A percentile compares a stretch with the other conserved stretches of the same genome.
phyloP scores from a whole-genome alignment of 2,888 invertebrate genomes.

The Macrosoma leucophasiata region DNA sequence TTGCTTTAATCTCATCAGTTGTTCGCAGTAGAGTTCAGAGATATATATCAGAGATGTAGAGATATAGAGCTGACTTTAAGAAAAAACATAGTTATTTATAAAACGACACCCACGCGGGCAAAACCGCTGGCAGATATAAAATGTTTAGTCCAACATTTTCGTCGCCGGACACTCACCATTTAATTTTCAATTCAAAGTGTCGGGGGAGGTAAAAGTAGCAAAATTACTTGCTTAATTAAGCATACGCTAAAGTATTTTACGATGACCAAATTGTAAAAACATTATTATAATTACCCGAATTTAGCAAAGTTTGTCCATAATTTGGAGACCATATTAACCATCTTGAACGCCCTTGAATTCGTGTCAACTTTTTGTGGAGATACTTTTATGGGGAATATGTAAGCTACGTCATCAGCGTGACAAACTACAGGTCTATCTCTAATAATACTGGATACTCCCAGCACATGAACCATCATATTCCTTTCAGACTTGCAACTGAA shows the following conservation, averaged over 20 bases:
- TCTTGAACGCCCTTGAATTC: constrained; percentile 33
- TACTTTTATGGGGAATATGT: constrained; percentile 41
- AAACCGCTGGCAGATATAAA: no score
- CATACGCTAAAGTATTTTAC: constrained; percentile 34
- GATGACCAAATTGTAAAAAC: no score
- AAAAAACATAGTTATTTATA: no score
- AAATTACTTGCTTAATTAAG: constrained; percentile 38
- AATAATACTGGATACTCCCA: constrained; percentile 14
- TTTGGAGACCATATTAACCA: constrained; percentile 41
- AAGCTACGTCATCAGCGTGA: constrained; percentile 58
- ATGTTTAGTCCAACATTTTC: no score
- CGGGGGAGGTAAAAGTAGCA: no score
- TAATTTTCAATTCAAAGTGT: no score
- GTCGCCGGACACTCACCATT: no score
- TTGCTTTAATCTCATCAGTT: no score
- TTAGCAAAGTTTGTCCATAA: constrained; percentile 63
- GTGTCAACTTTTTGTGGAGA: constrained; percentile 37
- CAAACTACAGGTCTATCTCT: constrained; percentile 44
- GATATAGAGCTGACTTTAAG: no score
- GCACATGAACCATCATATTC: constrained; percentile 29
- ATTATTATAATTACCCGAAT: constrained; percentile 19
- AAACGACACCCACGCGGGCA: no score
- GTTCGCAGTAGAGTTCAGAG: no score
- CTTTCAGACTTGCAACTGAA: constrained; percentile 32
- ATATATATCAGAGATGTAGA: no score